Evolutionary conservation across 1,140 invertebrate genomes (phyloP), one percentile per base, ranked within the genome.

Genomic region (Anastrepha obliqua): DNA sequence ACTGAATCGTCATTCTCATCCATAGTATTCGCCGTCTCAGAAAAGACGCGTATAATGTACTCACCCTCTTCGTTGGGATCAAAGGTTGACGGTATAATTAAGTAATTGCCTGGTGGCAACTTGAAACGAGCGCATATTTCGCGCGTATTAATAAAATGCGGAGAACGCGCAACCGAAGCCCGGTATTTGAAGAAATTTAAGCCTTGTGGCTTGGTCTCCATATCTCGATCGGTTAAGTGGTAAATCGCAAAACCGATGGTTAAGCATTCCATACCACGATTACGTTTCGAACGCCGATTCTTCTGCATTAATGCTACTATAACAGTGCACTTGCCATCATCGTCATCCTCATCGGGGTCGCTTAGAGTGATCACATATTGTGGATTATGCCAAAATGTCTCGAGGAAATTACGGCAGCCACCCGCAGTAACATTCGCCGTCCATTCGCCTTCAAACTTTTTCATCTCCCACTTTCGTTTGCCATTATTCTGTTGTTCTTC

Each of bases 221-320:
- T 95, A 0, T 97, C 96, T 44, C 96, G 96, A 92, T 97, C 94
- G 7, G 96, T 95, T 87, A 98, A 93, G 94, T 97, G 96, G 94
- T 99, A 99, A 90, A 99, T 96, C 6, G 98, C 98, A 94, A 99
- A 99, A 86, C 99, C 99, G 90, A 99, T 97, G 15, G 98, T 99
- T 7, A 99, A 95, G 91, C 98, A 97, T 91, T 99, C 98, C 55
- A 97, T 95, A 15, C 98, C 98, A 93, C 97, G 96, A 91, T 97
- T 96, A 17, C 97, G 95, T 90, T 98, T 97, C 44, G 98, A 97
- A 90, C 99, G 95, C 88, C 98, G 95, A 94, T 99, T 99, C 91
- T 98, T 98, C 91, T 98, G 97, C 97, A 98, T 99, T 1, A 99
- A 93, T 0, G 97, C 98, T 51, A 99, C 95, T 90, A 99, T 98